Evolutionary conservation across 2,888 invertebrate genomes (phyloP).

Genomic region (Hyposoter dolosus): DNA sequence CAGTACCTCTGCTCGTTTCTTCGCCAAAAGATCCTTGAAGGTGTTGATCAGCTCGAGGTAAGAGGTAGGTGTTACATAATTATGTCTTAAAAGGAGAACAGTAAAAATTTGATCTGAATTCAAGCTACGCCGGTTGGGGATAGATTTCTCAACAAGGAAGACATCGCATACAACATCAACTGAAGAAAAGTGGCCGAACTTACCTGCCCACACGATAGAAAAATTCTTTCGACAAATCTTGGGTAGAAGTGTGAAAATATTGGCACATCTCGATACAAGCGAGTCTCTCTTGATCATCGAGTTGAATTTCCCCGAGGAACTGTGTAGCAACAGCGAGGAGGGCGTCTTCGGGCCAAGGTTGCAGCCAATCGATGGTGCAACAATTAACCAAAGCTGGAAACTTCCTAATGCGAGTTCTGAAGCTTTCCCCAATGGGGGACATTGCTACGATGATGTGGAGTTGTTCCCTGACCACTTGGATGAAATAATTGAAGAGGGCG

Average conservation of each 20-base stretch:
- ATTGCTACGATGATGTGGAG: slow-evolving; percentile 95
- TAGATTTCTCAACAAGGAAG: neutral
- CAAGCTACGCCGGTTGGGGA: neutral
- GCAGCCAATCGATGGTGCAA: slow-evolving; percentile 98
- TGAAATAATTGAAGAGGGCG: slow-evolving; percentile 96
- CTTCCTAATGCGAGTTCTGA: slow-evolving; percentile 93
- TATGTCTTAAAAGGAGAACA: slow-evolving; percentile 83
- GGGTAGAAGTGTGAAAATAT: slow-evolving; percentile 94
- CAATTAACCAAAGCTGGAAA: slow-evolving; percentile 97
- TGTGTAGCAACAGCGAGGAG: slow-evolving; percentile 93
- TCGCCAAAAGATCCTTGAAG: slow-evolving; percentile 92
- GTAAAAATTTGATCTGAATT: neutral
- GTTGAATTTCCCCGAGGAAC: slow-evolving; percentile 91
- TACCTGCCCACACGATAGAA: slow-evolving; percentile 88
- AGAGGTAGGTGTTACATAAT: slow-evolving; percentile 97
- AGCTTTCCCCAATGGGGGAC: slow-evolving; percentile 95
- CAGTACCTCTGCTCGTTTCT: slow-evolving; percentile 90
- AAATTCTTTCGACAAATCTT: slow-evolving; percentile 89
- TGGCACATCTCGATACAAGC: slow-evolving; percentile 96
- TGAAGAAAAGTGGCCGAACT: neutral
- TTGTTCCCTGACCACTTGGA: slow-evolving; percentile 94
- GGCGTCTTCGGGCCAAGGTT: slow-evolving; percentile 98
- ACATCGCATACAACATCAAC: neutral
- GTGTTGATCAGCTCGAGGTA: slow-evolving; percentile 96
- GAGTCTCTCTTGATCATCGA: slow-evolving; percentile 89